Conservation (phyloP, 30 jellyfish, hydroid and myxozoan species). For the Aurelia sp. region DNA sequence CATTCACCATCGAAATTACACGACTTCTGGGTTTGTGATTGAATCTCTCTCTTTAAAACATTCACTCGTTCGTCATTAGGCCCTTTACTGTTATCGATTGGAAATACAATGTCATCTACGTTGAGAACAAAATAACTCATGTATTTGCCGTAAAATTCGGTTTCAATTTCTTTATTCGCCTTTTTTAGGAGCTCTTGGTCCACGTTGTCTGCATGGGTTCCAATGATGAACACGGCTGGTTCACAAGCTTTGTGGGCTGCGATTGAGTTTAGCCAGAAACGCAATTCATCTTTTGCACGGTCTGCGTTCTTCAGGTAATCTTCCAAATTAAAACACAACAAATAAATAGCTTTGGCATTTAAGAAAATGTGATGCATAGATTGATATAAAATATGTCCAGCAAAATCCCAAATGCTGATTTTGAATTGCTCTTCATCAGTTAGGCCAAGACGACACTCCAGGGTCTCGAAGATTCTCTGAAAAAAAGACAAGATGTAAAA, state of each 20-base stretch:
- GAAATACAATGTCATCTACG: neutral
- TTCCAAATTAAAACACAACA: conserved; percentile 35
- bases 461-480: conserved; percentile 17
- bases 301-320: conserved; percentile 8
- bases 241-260: conserved; percentile 40
- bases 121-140: neutral
- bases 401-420: conserved; percentile 51
- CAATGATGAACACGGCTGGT: conserved; percentile 46
- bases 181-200: neutral
- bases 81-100: conserved; percentile 57
- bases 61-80: conserved; percentile 10
- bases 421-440: conserved; percentile 22
- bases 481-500: no score
- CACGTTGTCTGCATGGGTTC: conserved; percentile 38
- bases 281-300: neutral
- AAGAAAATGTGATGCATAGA: conserved; percentile 44
- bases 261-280: conserved; percentile 48
- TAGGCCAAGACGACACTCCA: neutral
- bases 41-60: neutral
- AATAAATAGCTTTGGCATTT: conserved; percentile 40
- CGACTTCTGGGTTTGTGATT: neutral
- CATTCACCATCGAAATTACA: neutral
- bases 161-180: conserved; percentile 7
- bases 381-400: conserved; percentile 41
- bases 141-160: conserved; percentile 16